Percentiles rank a stretch among this genome's conserved stretches.
These are phyloP conservation scores for Poeciliopsis paucimaculata DNA, from an alignment of 2,797 vertebrate genomes.

Conservation along the genomic window DNA sequence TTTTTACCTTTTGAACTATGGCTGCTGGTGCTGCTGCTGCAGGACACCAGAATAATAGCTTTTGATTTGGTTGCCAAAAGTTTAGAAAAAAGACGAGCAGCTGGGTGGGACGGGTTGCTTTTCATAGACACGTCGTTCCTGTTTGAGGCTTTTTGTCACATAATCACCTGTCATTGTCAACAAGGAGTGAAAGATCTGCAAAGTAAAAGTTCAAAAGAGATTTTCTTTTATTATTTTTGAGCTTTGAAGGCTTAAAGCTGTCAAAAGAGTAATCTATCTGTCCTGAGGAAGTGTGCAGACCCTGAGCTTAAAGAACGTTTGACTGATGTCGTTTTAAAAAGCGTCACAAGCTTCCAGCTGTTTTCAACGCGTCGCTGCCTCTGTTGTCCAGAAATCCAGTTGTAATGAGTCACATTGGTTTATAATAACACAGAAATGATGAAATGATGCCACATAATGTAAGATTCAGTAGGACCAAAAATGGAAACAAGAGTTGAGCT, in stretches of 20 bases:
- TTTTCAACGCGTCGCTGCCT: not conserved
- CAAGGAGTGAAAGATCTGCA: conserved; percentile 11
- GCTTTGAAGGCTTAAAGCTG: conserved; percentile 60
- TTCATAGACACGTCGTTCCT: not conserved
- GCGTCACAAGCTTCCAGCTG: conserved; percentile 32
- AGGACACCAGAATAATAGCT: not conserved
- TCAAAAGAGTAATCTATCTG: conserved; percentile 68
- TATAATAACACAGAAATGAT: not conserved
- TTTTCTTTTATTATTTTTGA: conserved; percentile 40
- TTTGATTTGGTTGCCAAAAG: conserved; percentile 5
- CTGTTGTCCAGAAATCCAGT: not conserved
- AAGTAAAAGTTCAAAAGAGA: conserved; percentile 42
- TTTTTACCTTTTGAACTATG: not conserved
- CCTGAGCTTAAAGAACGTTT: conserved; percentile 44
- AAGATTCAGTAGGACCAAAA: no score
- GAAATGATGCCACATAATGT: not conserved
- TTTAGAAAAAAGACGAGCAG: not conserved
- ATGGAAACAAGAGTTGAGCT: no score
- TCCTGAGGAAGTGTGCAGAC: conserved; percentile 51
- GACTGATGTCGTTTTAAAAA: conserved; percentile 49
- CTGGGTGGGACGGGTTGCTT: not conserved
- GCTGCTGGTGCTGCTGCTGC: not conserved
- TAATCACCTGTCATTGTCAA: conserved; percentile 22
- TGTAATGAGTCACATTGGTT: not conserved
- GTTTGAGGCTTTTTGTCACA: conserved; percentile 9